Evolutionary conservation across 2,888 invertebrate genomes (phyloP), one percentile per base, ranked within the genome.

Genomic region (Diabrotica balteata): DNA sequence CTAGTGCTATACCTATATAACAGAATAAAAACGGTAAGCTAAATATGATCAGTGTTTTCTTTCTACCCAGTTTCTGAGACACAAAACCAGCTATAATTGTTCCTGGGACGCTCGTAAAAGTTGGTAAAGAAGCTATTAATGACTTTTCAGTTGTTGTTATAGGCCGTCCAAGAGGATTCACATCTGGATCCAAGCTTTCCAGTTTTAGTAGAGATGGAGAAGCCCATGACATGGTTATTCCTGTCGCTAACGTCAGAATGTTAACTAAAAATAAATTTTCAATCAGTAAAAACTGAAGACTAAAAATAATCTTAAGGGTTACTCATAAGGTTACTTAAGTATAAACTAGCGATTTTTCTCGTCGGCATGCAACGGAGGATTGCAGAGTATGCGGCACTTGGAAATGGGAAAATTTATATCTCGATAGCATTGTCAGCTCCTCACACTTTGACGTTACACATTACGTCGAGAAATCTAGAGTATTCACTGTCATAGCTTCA

Each of bases 81-180:
- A 88, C 82, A 8, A 87, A 86, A 22, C 92, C 93, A 0, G 90
- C 91, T 11, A 88, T 79, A 77, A 92, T 90, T 0, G 92, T 91
- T 1, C 92, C 92, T 83, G 85, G 70, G 8, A 83, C 80, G 1
- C 87, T 85, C 4, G 87, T 87, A 47, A 87, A 49, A 0, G 86
- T 80, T 7, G 85, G 73, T 44, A 87, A 76, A 0, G 86, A 85
- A 1, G 86, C 86, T 60, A 88, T 82, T 87, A 87, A 88, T 0
- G 87, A 85, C 32, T 80, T 80, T 72, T 88, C 82, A 1, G 82
- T 80, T 0, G 67, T 52, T 0, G 77, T 78, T 7, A 86, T 80
- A 2, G 61, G n/a, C 11, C 49, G 46, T 45, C 47, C 51, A 7
- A 68, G 11, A 0, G 67, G 67, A 42, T 68, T 68, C 0, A 64